Percentiles rank a stretch among this genome's conserved stretches.
Evolutionary conservation across 2,113 vertebrate species (phyloP).

Genomic region (Chaetorhynchus papuensis): DNA sequence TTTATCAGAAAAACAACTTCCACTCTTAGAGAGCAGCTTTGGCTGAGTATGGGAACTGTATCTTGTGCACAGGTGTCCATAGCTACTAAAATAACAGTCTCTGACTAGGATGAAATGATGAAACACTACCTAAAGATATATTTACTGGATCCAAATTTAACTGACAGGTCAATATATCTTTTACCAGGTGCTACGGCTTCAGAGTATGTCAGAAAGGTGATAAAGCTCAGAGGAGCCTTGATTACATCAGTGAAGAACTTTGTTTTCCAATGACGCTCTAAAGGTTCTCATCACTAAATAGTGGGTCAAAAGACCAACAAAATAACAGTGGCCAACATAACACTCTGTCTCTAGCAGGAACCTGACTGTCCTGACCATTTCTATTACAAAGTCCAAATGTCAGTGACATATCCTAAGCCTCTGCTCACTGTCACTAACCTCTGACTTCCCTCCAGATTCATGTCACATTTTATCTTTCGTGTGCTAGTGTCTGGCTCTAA

Average conservation of each 20-base stretch:
- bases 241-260: background rate
- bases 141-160: background rate
- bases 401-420: background rate
- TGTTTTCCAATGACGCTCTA: background rate
- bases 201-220: background rate
- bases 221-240: background rate
- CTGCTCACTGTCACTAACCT: background rate
- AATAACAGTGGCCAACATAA: background rate
- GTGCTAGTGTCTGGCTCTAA: background rate
- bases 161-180: background rate
- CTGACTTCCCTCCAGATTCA: background rate
- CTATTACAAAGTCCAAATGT: background rate
- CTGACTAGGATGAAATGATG: background rate
- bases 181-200: background rate
- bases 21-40: background rate
- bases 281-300: background rate
- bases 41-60: background rate
- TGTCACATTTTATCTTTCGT: background rate
- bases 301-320: background rate
- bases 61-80: background rate
- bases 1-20: background rate
- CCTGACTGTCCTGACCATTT: background rate
- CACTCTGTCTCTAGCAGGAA: background rate
- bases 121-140: constrained; percentile 17
- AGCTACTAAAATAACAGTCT: background rate